A percentile compares a stretch with the other conserved stretches of the same genome.
These are phyloP conservation scores for Oscheius sp. DNA, from an alignment of 2,888 invertebrate species.

Conservation along the genomic window DNA sequence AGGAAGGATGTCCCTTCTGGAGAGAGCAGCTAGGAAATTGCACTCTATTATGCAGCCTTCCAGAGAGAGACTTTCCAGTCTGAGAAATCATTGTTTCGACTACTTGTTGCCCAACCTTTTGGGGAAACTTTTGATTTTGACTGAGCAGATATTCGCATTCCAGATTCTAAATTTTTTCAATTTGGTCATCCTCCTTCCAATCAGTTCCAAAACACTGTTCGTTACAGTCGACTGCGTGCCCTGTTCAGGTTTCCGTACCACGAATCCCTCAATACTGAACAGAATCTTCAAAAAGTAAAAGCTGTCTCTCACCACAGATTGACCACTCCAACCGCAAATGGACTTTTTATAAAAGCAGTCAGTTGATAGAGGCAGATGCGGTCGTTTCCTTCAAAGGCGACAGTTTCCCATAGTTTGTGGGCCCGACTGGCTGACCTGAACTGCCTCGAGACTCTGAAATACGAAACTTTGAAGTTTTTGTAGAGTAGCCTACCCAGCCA, in stretches of 20 bases:
- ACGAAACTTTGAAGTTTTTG: not conserved
- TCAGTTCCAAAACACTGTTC: conserved; percentile 6
- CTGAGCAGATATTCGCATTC: conserved; percentile 1
- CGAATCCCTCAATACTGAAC: conserved; percentile 23
- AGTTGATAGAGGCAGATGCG: not conserved
- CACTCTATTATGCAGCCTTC: conserved; percentile 26
- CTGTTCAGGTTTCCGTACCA: not conserved
- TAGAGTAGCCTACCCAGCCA: not conserved
- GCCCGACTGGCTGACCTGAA: not conserved
- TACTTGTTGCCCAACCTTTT: not conserved
- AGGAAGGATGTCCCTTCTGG: conserved; percentile 2
- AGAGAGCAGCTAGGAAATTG: conserved; percentile 6
- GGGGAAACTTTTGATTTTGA: conserved; percentile 13
- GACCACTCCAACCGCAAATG: not conserved
- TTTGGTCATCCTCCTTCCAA: not conserved
- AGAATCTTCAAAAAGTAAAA: not conserved
- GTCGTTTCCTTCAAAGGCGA: not conserved
- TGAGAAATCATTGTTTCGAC: not conserved
- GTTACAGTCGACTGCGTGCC: conserved; percentile 17
- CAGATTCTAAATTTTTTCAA: conserved; percentile 5
- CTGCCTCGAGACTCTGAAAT: conserved; percentile 14
- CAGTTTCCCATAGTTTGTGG: not conserved
- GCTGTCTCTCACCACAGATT: conserved; percentile 7
- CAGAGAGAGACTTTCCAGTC: conserved; percentile 13
- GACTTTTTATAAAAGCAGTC: conserved; percentile 12